Conservation (phyloP, 1,140 invertebrate species). For the Brachystomella parvula region DNA sequence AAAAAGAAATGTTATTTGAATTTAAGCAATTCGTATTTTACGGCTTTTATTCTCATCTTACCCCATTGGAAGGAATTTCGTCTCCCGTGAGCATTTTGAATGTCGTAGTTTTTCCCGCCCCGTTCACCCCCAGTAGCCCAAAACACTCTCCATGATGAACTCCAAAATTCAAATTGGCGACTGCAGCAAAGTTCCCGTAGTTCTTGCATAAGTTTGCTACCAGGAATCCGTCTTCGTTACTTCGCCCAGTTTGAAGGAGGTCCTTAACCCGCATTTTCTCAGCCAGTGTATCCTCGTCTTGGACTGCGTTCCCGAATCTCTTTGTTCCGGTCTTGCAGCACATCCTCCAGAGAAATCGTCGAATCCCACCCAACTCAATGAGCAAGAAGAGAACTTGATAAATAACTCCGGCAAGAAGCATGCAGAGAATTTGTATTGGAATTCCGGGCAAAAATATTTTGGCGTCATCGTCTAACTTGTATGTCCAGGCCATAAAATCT, state of each 20-base stretch:
- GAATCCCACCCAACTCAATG: slow-evolving; percentile 28
- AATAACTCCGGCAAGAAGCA: slow-evolving; percentile 20
- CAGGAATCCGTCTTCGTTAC: slow-evolving; percentile 26
- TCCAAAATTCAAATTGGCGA: slow-evolving; percentile 33
- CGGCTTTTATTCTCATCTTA: no score
- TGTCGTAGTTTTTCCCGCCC: slow-evolving; percentile 29
- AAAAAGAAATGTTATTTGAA: no score
- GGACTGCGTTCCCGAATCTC: background rate
- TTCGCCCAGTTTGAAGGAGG: background rate
- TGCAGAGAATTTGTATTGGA: slow-evolving; percentile 30
- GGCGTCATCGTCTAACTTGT: slow-evolving; percentile 3
- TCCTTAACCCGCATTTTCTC: background rate
- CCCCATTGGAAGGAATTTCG: slow-evolving; percentile 36
- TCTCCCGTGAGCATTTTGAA: slow-evolving; percentile 51
- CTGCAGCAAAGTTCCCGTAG: slow-evolving; percentile 35
- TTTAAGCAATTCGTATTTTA: no score
- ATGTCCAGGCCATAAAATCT: slow-evolving; percentile 19
- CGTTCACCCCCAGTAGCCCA: slow-evolving; percentile 44
- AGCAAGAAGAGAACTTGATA: slow-evolving; percentile 24
- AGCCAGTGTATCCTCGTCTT: background rate
- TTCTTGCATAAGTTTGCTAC: slow-evolving; percentile 29
- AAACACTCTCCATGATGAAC: slow-evolving; percentile 37
- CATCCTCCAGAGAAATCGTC: slow-evolving; percentile 5
- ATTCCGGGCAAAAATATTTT: slow-evolving; percentile 23
- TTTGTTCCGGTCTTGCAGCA: background rate